Evolutionary conservation across 2,113 vertebrate species (phyloP).

Genomic region (Emberiza fucata): DNA sequence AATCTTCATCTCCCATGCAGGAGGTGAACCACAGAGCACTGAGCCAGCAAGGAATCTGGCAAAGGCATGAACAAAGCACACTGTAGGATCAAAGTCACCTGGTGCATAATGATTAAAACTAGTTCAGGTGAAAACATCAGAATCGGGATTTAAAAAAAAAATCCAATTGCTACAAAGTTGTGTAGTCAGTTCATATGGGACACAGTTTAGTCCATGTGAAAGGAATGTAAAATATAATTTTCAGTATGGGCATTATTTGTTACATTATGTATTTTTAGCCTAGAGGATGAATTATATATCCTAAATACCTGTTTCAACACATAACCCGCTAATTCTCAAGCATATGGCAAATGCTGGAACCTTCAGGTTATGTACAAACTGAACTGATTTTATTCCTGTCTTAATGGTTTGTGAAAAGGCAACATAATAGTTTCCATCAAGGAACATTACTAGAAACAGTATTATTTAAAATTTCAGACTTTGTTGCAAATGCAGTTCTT

Average conservation of each 20-base stretch:
- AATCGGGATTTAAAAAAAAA: not conserved
- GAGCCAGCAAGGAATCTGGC: not conserved
- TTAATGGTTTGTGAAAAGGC: not conserved
- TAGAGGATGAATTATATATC: not conserved
- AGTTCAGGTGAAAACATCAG: not conserved
- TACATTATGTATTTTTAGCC: not conserved
- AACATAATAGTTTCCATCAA: not conserved
- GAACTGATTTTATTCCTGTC: not conserved
- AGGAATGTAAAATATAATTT: not conserved
- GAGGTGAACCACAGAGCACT: not conserved
- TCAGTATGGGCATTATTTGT: not conserved
- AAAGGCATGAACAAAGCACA: not conserved
- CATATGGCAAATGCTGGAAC: not conserved
- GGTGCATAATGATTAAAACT: not conserved
- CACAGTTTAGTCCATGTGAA: not conserved
- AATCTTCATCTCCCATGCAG: not conserved
- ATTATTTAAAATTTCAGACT: not conserved
- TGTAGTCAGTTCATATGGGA: not conserved
- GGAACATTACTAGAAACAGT: not conserved
- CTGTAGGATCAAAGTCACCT: not conserved
- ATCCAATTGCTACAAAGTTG: not conserved
- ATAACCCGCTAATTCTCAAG: not conserved
- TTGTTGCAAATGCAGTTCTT: not conserved
- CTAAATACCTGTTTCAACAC: not conserved
- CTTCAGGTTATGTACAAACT: not conserved